These are phyloP conservation scores for Apaloderma vittatum DNA, from an alignment of 2,113 vertebrate species.

Conservation along the genomic window DNA sequence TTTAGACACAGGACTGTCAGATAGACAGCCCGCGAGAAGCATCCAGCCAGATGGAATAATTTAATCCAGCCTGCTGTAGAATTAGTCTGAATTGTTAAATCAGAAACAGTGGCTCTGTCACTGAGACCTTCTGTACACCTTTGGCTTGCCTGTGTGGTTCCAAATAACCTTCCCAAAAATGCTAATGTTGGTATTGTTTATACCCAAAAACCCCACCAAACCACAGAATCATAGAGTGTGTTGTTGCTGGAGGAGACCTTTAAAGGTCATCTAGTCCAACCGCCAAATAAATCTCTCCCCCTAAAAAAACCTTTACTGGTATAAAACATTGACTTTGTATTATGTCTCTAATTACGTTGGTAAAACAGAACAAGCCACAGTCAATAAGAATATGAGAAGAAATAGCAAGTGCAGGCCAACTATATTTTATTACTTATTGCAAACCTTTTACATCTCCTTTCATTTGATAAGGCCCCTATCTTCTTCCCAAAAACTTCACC, in stretches of 20 bases:
- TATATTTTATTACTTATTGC: not conserved
- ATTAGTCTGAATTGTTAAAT: not conserved
- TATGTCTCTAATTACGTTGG: not conserved
- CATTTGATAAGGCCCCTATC: not conserved
- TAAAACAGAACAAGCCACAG: not conserved
- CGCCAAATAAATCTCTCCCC: too few species aligned
- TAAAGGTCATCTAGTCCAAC: too few species aligned
- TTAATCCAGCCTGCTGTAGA: conserved; percentile 41
- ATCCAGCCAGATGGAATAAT: not conserved
- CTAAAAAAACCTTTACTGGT: not conserved
- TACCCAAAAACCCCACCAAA: not conserved
- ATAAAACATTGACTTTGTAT: too few species aligned
- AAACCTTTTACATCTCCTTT: not conserved
- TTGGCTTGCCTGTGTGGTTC: not conserved
- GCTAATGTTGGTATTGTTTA: not conserved
- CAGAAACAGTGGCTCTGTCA: not conserved
- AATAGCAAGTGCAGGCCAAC: not conserved
- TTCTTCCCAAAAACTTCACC: not conserved
- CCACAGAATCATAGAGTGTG: not conserved
- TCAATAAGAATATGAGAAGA: not conserved
- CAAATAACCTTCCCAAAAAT: not conserved
- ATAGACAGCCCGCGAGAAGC: not conserved
- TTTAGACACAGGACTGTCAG: conserved; percentile 30
- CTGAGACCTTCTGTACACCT: not conserved
- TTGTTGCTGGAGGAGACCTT: too few species aligned